phyloP scores from a whole-genome alignment of 1,140 invertebrate genomes.

The Heterodera schachtii region DNA sequence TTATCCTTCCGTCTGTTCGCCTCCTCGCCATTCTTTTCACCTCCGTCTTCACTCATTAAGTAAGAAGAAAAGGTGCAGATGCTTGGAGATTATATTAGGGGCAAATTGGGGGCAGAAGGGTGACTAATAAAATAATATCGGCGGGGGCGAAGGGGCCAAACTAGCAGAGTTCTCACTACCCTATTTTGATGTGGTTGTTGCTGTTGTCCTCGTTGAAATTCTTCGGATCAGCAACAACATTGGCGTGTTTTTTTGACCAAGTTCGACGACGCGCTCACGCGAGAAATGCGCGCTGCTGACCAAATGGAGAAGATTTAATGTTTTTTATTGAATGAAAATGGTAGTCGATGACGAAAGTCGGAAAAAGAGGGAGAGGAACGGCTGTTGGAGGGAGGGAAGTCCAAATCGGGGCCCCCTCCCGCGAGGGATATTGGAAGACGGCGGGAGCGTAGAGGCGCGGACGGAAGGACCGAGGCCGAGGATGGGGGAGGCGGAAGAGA shows the following conservation, averaged over 20 bases:
- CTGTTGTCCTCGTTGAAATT: not conserved
- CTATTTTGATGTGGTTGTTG: not conserved
- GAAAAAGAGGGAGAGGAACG: not conserved
- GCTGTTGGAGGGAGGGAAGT: not conserved
- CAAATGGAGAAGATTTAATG: not conserved
- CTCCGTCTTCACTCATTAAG: not conserved
- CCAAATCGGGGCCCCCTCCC: not conserved
- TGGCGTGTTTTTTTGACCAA: not conserved
- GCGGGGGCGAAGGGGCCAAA: not conserved
- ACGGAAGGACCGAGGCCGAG: conserved; percentile 1
- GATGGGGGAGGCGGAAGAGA: not conserved
- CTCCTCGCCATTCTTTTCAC: not conserved
- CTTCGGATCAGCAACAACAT: not conserved
- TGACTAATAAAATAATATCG: not conserved
- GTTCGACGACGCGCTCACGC: not conserved
- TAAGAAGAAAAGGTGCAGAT: not conserved
- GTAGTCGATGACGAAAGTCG: not conserved
- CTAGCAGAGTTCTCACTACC: not conserved
- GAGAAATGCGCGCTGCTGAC: not conserved
- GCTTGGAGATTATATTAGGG: not conserved
- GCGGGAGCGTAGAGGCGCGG: not conserved
- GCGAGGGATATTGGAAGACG: not conserved
- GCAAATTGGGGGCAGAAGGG: no score
- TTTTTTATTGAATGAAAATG: not conserved
- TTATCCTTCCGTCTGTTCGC: not conserved